Evolutionary conservation across 2,888 invertebrate genomes (phyloP).

Genomic region (Scaptomyza reducta): DNA sequence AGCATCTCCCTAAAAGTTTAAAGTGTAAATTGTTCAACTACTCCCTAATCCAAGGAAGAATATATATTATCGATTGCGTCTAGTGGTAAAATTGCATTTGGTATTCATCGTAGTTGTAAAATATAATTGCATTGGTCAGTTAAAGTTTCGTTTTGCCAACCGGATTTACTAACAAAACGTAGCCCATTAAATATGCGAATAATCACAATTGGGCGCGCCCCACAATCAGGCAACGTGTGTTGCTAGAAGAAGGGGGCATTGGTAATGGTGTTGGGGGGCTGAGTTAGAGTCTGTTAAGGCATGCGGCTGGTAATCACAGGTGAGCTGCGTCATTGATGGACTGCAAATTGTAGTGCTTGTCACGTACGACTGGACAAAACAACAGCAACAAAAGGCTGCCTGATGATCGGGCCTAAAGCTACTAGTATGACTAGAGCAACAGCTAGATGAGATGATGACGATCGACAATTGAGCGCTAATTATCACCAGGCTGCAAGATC

Average conservation of each 20-base stretch:
- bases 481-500: conserved; percentile 56
- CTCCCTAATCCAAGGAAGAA: too few species aligned
- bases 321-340: conserved; percentile 61
- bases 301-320: conserved; percentile 44
- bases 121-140: background rate
- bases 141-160: conserved; percentile 7
- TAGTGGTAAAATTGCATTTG: too few species aligned
- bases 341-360: conserved; percentile 69
- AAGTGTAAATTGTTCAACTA: too few species aligned
- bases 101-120: too few species aligned
- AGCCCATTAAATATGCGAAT: conserved; percentile 50
- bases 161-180: conserved; percentile 28
- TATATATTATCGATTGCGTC: too few species aligned
- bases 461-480: conserved; percentile 78
- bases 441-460: conserved; percentile 48
- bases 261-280: background rate
- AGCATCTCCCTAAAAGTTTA: too few species aligned
- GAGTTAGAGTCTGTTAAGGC: background rate
- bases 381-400: conserved; percentile 25
- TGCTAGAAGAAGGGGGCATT: background rate
- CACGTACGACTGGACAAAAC: conserved; percentile 52
- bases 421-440: conserved; percentile 7
- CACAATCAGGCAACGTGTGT: conserved; percentile 56
- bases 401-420: conserved; percentile 7
- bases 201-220: conserved; percentile 56